A percentile compares a stretch with the other conserved stretches of the same genome.
phyloP scores from a whole-genome alignment of 2,888 invertebrate genomes.

The Pardosa pseudoannulata region DNA sequence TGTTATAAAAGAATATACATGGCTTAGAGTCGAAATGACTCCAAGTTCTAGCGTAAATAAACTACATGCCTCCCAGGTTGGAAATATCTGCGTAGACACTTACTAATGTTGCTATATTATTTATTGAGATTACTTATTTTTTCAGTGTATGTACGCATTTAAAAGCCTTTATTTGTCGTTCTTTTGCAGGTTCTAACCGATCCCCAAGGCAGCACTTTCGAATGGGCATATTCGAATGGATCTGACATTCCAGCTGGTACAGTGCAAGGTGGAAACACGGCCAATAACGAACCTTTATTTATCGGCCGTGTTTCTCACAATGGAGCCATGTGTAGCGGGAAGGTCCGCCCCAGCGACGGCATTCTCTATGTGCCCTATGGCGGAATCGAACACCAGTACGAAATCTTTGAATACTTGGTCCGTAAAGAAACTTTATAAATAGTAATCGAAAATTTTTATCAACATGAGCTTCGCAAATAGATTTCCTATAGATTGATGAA shows the following conservation, averaged over 20 bases:
- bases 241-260: slow-evolving; percentile 22
- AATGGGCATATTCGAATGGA: slow-evolving; percentile 23
- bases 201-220: slow-evolving; percentile 18
- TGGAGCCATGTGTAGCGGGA: slow-evolving; percentile 40
- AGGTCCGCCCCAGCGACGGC: slow-evolving; percentile 45
- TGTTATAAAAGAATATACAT: too few relatives aligned
- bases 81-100: too few relatives aligned
- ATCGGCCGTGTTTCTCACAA: slow-evolving; percentile 39
- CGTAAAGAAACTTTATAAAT: neutral
- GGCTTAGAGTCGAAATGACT: too few relatives aligned
- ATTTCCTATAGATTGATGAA: neutral
- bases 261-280: slow-evolving; percentile 36
- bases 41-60: too few relatives aligned
- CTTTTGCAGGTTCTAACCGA: slow-evolving; percentile 22
- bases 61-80: too few relatives aligned
- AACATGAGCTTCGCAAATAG: slow-evolving; percentile 9
- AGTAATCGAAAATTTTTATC: neutral
- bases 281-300: slow-evolving; percentile 33
- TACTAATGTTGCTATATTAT: too few relatives aligned
- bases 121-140: too few relatives aligned
- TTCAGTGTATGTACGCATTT: too few relatives aligned
- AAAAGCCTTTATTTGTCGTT: too few relatives aligned
- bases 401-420: slow-evolving; percentile 28
- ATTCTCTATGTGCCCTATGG: slow-evolving; percentile 26
- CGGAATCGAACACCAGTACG: slow-evolving; percentile 24